A percentile compares a stretch with the other conserved stretches of the same genome.
phyloP scores from a whole-genome alignment of 2,797 vertebrate species.

The Hyperoplus lanceolatus region DNA sequence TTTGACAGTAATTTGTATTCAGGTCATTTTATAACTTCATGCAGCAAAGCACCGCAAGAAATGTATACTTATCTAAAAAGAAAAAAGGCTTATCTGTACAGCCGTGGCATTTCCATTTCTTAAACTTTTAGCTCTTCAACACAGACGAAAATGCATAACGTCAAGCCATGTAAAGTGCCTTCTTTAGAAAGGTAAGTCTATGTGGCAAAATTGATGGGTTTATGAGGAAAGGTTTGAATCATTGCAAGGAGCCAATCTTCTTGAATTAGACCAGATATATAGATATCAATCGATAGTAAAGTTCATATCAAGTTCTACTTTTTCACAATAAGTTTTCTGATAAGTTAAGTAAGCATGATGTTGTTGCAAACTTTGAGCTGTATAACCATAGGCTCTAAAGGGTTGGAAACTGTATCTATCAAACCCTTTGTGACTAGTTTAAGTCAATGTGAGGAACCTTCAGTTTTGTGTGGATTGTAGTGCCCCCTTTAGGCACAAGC shows the following conservation, averaged over 20 bases:
- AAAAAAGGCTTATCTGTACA: slow-evolving; percentile 44
- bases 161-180: slow-evolving; percentile 6
- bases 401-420: neutral
- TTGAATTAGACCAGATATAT: neutral
- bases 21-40: slow-evolving; percentile 28
- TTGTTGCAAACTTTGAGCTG: neutral
- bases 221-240: neutral
- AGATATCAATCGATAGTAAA: neutral
- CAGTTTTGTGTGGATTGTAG: no score
- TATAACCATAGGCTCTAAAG: neutral
- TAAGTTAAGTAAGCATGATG: neutral
- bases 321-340: no score
- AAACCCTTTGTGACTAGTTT: neutral
- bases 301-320: neutral
- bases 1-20: slow-evolving; percentile 51
- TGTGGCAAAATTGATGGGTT: slow-evolving; percentile 15
- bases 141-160: slow-evolving; percentile 15
- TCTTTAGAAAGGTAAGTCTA: neutral
- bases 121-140: slow-evolving; percentile 16
- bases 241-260: neutral
- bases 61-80: slow-evolving; percentile 40
- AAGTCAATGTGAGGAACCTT: no score
- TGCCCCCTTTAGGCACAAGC: no score
- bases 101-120: slow-evolving; percentile 32
- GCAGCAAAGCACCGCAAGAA: slow-evolving; percentile 23